Evolutionary conservation across 2,888 invertebrate genomes (phyloP), one percentile per base, ranked within the genome.

Genomic region (Morpho deidamia): DNA sequence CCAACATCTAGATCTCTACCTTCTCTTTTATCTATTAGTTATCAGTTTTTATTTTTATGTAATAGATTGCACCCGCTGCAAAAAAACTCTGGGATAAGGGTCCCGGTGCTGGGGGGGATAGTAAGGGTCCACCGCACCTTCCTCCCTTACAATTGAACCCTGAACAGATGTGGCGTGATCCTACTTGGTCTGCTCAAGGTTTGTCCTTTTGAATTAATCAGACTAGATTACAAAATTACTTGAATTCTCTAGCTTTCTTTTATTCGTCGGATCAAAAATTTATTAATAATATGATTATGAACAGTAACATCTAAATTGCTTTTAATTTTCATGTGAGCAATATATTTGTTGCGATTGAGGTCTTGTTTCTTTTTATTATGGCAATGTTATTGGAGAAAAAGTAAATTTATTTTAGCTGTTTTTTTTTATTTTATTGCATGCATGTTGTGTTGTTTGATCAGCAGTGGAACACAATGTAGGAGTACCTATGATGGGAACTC

Each of bases 131-230:
- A 66, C 83, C 91, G 82, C 92, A 94, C 91, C 83, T 94, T 90
- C 91, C 96, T 92, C 92, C 96, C 80, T 77, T 92, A 78, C 91
- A 94, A 84, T 89, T 94, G 73, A 92, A 92, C 71, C 91, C 91
- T 35, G 92, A 92, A 74, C 96, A 96, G 81, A 95, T 96, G 90
- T 97, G 97, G 97, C 93, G 97, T 70, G 96, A 97, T 83, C 94
- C 96, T 55, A 96, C 97, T 69, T 97, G 97, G 97, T 97, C 96
- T 72, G 96, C 96, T 65, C 95, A 96, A 91, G 95, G 96, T 93
- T 90, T 89, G 68, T 56, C 32, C 32, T 33, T 47, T 11, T 11
- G 23, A 23, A 1, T 23, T 23, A 23, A 23, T 1, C 23, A 23
- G 23, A 23, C 5, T 23, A 23, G 23, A 23, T 5, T 23, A 23